Base-by-base conservation (phyloP, 2,113 vertebrate genomes). In the Melanostigma gelatinosum region DNA sequence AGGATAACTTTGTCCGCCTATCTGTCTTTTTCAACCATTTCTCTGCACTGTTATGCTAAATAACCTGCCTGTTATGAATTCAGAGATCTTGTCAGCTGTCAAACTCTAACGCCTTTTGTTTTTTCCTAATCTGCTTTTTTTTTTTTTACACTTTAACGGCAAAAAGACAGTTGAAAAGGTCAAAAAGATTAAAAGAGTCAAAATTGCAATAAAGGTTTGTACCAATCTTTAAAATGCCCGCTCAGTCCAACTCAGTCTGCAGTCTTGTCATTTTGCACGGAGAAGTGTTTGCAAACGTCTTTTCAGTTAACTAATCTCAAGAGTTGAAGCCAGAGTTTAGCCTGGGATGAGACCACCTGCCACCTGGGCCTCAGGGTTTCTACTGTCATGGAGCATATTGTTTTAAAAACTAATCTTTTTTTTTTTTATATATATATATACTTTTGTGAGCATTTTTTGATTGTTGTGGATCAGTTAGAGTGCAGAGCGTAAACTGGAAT, bases 111-210 rank as follows among this genome's bases (percentile, higher is more conserved):
- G 92, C 95, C 77, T 89, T 89, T 87, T 93, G 75, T 92, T 82
- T 58, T 87, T 90, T 96, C 96, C 94, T 95, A 96, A 97, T 97
- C 96, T 97, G 95, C 96, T 86, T 95, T 94, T 96, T 81, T 96
- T 96, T 95, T 95, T 79, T 85, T 87, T 82, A 80, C 77, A 86
- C 95, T 95, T 82, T 82, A 91, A 90, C 94, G 92, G 93, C 95
- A 94, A 97, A 99, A 98, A 99, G 98, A 98, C 98, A 97, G 94
- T 99, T 97, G 97, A 98, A 97, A 99, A 97, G 97, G 96, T 99
- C 97, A 99, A 99, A 99, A 99, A 99, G 97, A 97, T 99, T 96
- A 99, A 97, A 96, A 97, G 98, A 96, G 96, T 99, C 97, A 99
- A 97, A 98, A 97, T 99, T 98, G 98, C 98, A 88, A 95, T 99